These are phyloP conservation scores for Drosophila kokeensis DNA, from an alignment of 2,888 invertebrate species.

Conservation along the genomic window DNA sequence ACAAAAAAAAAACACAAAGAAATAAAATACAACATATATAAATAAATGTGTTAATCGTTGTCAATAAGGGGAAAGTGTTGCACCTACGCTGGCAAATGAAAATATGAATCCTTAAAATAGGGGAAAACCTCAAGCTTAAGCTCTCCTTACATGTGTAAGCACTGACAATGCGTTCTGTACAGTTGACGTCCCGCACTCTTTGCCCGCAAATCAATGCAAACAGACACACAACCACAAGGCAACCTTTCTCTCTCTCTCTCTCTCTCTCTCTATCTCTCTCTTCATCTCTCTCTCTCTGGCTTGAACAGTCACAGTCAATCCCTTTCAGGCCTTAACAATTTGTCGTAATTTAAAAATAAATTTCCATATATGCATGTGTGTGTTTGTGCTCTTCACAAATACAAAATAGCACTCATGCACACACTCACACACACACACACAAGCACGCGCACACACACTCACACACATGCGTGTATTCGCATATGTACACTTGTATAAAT, in stretches of 20 bases:
- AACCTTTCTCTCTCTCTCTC: neutral
- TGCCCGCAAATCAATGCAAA: slow-evolving; percentile 22
- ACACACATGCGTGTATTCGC: neutral
- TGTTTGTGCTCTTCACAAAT: slow-evolving; percentile 8
- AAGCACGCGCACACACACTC: neutral
- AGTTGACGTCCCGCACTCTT: slow-evolving; percentile 4
- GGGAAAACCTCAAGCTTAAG: too few relatives aligned
- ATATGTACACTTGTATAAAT: slow-evolving; percentile 30
- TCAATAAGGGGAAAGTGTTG: neutral
- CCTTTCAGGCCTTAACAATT: slow-evolving; percentile 32
- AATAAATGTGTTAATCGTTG: neutral
- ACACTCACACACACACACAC: neutral
- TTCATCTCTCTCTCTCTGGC: neutral
- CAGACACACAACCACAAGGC: neutral
- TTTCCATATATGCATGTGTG: slow-evolving; percentile 28
- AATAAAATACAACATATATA: slow-evolving; percentile 7
- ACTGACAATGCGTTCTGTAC: slow-evolving; percentile 1
- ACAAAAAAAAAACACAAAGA: slow-evolving; percentile 24
- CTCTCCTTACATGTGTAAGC: neutral
- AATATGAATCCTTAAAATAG: neutral
- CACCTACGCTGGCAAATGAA: neutral
- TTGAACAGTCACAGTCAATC: neutral
- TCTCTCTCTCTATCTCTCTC: neutral
- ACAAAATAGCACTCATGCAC: slow-evolving; percentile 9
- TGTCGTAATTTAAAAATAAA: slow-evolving; percentile 54